Evolutionary conservation across 2,113 vertebrate genomes (phyloP), one percentile per base, ranked within the genome.

Genomic region (Pituophis catenifer): DNA sequence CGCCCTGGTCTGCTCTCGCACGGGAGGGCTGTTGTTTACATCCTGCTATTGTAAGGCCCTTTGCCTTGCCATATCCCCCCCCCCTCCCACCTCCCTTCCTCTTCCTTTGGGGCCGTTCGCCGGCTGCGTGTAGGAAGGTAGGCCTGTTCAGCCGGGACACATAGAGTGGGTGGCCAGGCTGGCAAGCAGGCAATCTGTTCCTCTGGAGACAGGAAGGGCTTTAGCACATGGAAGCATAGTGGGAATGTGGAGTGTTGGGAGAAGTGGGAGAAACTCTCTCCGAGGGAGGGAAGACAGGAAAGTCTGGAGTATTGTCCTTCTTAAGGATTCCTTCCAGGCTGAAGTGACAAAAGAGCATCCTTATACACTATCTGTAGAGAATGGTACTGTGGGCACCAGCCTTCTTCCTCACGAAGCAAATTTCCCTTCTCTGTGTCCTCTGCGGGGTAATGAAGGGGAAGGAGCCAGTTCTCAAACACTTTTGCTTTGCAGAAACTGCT

Each of bases 1-100:
- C 90, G 89, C 44, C 91, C 94, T 53, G 26, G 62, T 21, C 57
- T 62, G 59, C 59, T 91, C 62, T 54, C 33, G 44, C 0, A 1
- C 95, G 9, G 86, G 57, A 93, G 90, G 92, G 87, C 91, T 21
- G 24, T 86, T 91, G 91, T 86, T 92, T 92, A 90, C 57, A 92
- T 86, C 88, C 89, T 2, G 0, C 0, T 7, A 59, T 92, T 93
- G 92, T 1, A 0, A n/a, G 33, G 57, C 58, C 44, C 70, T 62
- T 94, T 94, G 91, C 92, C 1, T 0, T 26, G 91, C 57, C 85
- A 9, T 52, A 17, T 93, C 70, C 90, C 88, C 52, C 90, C 65
- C 38, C 1, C 52, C 91, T 87, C 86, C 89, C 33, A 50, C 8
- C 87, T 44, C 92, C 75, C 48, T 86, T 57, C 86, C 91, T 89